Percentiles rank a stretch among this genome's conserved stretches.
These are phyloP conservation scores for Alca torda DNA, from an alignment of 2,797 vertebrate genomes.

Conservation along the genomic window DNA sequence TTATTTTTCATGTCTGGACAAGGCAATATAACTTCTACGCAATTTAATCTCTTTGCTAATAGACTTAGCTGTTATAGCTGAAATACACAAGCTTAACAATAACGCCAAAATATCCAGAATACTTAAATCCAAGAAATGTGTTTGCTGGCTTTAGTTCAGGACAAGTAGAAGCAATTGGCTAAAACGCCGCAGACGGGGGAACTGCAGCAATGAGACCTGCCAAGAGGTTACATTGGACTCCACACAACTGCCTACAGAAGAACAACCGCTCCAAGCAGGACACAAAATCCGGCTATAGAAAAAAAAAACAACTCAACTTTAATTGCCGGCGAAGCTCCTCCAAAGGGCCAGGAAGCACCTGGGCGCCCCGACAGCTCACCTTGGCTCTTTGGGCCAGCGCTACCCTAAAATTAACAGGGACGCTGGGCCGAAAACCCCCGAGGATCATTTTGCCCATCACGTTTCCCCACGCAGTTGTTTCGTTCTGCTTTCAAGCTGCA, in stretches of 20 bases:
- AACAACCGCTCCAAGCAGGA: neutral
- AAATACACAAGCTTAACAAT: slow-evolving; percentile 52
- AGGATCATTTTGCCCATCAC: neutral
- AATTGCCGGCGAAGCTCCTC: neutral
- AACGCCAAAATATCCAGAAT: slow-evolving; percentile 50
- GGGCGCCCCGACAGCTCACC: neutral
- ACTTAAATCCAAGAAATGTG: slow-evolving; percentile 38
- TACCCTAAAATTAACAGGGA: neutral
- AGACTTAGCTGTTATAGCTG: slow-evolving; percentile 26
- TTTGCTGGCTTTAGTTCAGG: slow-evolving; percentile 40
- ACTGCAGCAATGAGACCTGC: neutral
- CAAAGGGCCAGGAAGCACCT: neutral
- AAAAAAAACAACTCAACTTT: neutral
- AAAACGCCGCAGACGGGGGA: neutral
- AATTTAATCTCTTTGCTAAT: slow-evolving; percentile 64
- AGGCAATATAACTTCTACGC: slow-evolving; percentile 43
- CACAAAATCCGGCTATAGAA: neutral
- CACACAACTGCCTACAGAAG: neutral
- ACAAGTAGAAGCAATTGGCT: slow-evolving; percentile 14
- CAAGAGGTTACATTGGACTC: neutral
- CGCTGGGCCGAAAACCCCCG: accelerated
- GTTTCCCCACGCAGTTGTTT: neutral
- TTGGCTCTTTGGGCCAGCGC: neutral
- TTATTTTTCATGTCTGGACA: slow-evolving; percentile 63
- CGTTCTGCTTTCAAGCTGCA: slow-evolving; percentile 10